phyloP scores from a whole-genome alignment of 30 jellyfish, hydroid and myxozoan genomes.

The Turritopsis rubra region DNA sequence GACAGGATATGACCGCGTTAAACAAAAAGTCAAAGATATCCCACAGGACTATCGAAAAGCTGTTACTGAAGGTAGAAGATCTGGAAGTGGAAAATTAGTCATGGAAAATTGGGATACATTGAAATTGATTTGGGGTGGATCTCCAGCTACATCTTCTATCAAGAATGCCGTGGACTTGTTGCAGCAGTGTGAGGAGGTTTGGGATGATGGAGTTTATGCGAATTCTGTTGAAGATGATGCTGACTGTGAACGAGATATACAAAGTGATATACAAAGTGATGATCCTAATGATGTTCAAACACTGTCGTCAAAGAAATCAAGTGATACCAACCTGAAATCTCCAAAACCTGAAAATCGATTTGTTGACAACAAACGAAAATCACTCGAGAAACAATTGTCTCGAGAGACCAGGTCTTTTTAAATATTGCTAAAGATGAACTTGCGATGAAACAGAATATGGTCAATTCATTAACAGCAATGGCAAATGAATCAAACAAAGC shows the following conservation, averaged over 20 bases:
- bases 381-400: constrained; percentile 38
- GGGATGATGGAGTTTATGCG: background rate
- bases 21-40: constrained; percentile 23
- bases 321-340: background rate
- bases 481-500: constrained; percentile 25
- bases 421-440: constrained; percentile 56
- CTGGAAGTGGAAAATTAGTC: constrained; percentile 35
- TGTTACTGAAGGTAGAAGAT: constrained; percentile 38
- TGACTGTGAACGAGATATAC: background rate
- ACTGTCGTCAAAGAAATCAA: background rate
- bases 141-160: constrained; percentile 16
- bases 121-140: constrained; percentile 23
- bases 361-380: constrained; percentile 30
- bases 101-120: constrained; percentile 15
- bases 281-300: background rate
- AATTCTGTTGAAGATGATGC: background rate
- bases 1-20: constrained; percentile 46
- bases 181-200: background rate
- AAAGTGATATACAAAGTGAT: background rate
- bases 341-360: background rate
- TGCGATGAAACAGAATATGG: constrained; percentile 25
- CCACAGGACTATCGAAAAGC: constrained; percentile 35
- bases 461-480: constrained; percentile 18
- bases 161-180: constrained; percentile 1
- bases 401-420: constrained; percentile 37